Evolutionary conservation across 2,888 invertebrate genomes (phyloP), one percentile per base, ranked within the genome.

Genomic region (Sinelater perroti): DNA sequence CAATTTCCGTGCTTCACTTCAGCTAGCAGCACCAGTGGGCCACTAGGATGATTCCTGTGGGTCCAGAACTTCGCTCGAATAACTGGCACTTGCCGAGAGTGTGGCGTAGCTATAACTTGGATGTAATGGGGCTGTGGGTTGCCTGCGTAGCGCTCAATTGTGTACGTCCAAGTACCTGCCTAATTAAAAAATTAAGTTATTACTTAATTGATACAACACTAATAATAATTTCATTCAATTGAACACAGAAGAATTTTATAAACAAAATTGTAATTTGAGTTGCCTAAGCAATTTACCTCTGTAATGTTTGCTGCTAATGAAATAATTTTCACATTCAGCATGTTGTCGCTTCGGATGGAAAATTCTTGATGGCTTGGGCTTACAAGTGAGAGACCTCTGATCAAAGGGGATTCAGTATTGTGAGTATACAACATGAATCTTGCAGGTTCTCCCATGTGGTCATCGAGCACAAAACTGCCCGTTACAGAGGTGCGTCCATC

Each of bases 111-210:
- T 65, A 82, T 79, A 1, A 86, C 84, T 76, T 85, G 84, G 1
- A 86, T 79, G 67, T 81, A 84, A 70, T 85, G 84, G 0, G 85
- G 83, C 67, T 85, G 83, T 0, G 84, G 84, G 63, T 81, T 83
- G 7, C 84, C 84, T 20, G 80, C 74, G 54, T 81, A 80, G 1
- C 83, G 78, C 65, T 84, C 84, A 20, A 85, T 81, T 14, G 79
- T 80, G 69, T 85, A 85, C 0, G 82, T 81, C 85, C 85, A 85
- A 0, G 82, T 80, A 8, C 85, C 85, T 30, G 81, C 80, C 78
- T 79, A 63, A 26, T 72, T 71, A 56, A 52, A 31, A 47, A 20
- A 38, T n/a, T n/a, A n/a, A n/a, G n/a, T 20, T 20, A 3, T 18
- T 2, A 40, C 5, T 6, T 17, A 10, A 20, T 20, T 18, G 7